Conservation (phyloP, 2,797 vertebrate genomes). For the Sebastes hopkinsi region DNA sequence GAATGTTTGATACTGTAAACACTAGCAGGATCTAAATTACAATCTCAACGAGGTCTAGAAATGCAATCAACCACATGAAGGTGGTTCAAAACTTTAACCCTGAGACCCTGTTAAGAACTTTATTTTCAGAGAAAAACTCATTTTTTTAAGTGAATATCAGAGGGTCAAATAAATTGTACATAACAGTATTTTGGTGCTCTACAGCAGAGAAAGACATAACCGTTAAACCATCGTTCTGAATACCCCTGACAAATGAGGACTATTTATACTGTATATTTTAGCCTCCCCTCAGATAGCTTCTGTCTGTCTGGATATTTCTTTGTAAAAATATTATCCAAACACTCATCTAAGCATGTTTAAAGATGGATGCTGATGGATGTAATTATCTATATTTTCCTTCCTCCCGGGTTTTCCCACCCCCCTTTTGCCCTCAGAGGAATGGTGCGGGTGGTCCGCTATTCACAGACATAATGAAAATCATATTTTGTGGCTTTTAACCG, state of each 20-base stretch:
- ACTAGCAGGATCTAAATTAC: neutral
- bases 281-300: slow-evolving; percentile 20
- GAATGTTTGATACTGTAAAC: neutral
- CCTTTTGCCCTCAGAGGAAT: slow-evolving; percentile 40
- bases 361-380: slow-evolving; percentile 56
- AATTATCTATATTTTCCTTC: slow-evolving; percentile 67
- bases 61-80: neutral
- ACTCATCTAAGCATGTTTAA: slow-evolving; percentile 66
- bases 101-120: neutral
- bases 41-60: neutral
- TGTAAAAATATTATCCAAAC: slow-evolving; percentile 65
- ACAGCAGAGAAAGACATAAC: neutral
- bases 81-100: neutral
- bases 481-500: slow-evolving; percentile 72
- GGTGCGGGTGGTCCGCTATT: slow-evolving; percentile 74
- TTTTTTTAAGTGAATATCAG: neutral
- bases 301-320: slow-evolving; percentile 44
- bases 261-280: slow-evolving; percentile 49
- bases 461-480: slow-evolving; percentile 76
- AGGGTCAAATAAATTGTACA: neutral
- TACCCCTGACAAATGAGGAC: slow-evolving; percentile 10
- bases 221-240: neutral
- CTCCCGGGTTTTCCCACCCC: slow-evolving; percentile 48
- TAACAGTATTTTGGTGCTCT: neutral
- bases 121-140: neutral